Evolutionary conservation across 2,888 invertebrate genomes (phyloP), one percentile per base, ranked within the genome.

Genomic region (Folsomia candida): DNA sequence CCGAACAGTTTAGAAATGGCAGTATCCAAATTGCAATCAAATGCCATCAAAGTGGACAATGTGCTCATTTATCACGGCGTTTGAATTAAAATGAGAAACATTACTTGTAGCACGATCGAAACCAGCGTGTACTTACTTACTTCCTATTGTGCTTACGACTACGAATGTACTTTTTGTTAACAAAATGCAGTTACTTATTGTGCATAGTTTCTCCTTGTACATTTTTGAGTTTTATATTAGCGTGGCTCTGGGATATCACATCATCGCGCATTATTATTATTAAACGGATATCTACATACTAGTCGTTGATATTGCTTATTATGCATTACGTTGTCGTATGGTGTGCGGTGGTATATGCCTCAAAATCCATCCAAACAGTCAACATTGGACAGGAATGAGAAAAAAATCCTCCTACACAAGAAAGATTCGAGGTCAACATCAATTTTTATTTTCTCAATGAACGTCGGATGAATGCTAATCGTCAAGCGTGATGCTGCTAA

Each of bases 391-490:
- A 37, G 4, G 37, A 37, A 37, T 4, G 4, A 37, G 37, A 51
- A 25, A 47, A 64, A 47, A 64, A 64, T 64, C 64, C 64, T 64
- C 64, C 64, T 64, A 64, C 64, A 64, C 64, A 64, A 29, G 62
- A 47, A 64, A 25, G 64, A 64, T 64, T 68, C 70, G 76, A 76
- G 76, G 76, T 76, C 76, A 76, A 74, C 74, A 72, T 74, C 69
- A 72, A 72, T 74, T 71, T 68, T 71, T 73, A 69, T 69, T 69
- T 67, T 69, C 65, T 71, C 70, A 76, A 74, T 72, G 73, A 71
- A 76, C 76, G 73, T 74, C 72, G 67, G 67, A 74, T 76, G 76
- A 76, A 76, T 76, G 73, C 76, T 76, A 76, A 76, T 76, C n/a
- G n/a, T n/a, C 73, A 73, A 71, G 67, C 68, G 60, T 71, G 68